Evolutionary conservation across 2,888 invertebrate genomes (phyloP).

Genomic region (Nudaria mundana): DNA sequence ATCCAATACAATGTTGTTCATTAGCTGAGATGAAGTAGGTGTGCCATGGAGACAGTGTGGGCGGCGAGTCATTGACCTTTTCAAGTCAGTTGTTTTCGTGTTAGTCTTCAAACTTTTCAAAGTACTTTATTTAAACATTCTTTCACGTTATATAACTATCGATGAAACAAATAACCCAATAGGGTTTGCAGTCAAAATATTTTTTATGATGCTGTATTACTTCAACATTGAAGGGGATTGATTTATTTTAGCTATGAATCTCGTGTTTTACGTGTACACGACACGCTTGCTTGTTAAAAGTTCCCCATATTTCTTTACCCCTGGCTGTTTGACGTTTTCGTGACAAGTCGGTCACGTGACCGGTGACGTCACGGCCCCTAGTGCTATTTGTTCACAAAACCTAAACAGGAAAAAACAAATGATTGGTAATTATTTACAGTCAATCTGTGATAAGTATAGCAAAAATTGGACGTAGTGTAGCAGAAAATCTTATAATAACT

Average conservation of each 20-base stretch:
- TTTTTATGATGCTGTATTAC: conserved; percentile 6
- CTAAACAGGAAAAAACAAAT: conserved; percentile 10
- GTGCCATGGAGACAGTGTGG: conserved; percentile 17
- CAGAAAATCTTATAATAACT: too few relatives aligned
- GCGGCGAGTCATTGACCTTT: conserved; percentile 45
- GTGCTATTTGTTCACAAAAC: conserved; percentile 16
- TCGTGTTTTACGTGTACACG: conserved; percentile 19
- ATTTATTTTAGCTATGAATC: conserved; percentile 14
- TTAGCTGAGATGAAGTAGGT: conserved; percentile 14
- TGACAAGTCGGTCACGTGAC: conserved; percentile 46
- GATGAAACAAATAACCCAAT: conserved; percentile 7
- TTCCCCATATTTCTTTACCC: conserved; percentile 23
- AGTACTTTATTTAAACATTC: conserved; percentile 24
- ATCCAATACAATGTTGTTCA: conserved; percentile 36
- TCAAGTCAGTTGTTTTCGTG: conserved; percentile 24
- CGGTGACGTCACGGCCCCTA: conserved; percentile 20
- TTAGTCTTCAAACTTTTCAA: conserved; percentile 9
- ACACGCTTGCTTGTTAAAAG: conserved; percentile 27
- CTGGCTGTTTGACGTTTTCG: conserved; percentile 31
- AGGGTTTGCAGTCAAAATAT: neutral
- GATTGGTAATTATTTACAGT: conserved; percentile 8
- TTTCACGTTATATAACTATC: conserved; percentile 18
- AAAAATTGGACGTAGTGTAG: conserved; percentile 1
- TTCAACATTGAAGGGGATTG: conserved; percentile 8
- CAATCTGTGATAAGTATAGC: neutral